Base-by-base conservation (phyloP, 2,113 vertebrate genomes). In the Dascyllus trimaculatus region DNA sequence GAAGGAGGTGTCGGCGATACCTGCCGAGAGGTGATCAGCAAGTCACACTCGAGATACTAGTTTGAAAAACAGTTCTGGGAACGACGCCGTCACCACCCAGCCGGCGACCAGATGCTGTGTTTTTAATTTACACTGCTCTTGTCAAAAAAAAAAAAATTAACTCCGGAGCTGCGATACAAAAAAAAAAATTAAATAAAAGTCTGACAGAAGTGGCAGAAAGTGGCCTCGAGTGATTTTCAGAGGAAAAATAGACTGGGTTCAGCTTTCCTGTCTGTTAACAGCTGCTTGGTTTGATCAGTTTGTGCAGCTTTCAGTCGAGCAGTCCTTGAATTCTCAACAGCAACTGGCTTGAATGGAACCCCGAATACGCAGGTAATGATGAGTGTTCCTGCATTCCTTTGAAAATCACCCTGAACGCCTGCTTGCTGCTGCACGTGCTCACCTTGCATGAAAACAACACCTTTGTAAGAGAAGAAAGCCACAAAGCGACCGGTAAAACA, bases 1-100 rank as follows among this genome's bases (percentile, higher is more conserved):
- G 86, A 73, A 82, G 66, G 69, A 85, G 75, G 84, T 89, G 85
- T 89, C 75, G 89, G 87, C 81, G 38, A 87, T 78, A 88, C 82
- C 75, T 81, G 77, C 61, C 82, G 38, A 52, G 76, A 86, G 80
- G 78, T 72, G 67, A 70, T 82, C 84, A 71, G 78, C 58, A 74
- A 88, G 72, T 74, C 71, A 79, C 73, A 78, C 48, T 68, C 15
- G 69, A 79, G 57, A 60, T 45, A 73, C 49, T 52, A 65, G 52
- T 81, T 61, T 29, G 29, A 21, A 71, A 70, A 78, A 78, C 46
- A 18, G 63, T 52, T 76, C 54, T 15, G 19, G 72, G 46, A 84
- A 91, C 29, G n/a, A 65, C 24, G 29, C 48, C 62, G 71, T 77
- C 57, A 49, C 71, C 24, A 19, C 14, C 40, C 45, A 56, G 17